Conservation (phyloP, 2,797 vertebrate genomes). For the Xenentodon cancila region DNA sequence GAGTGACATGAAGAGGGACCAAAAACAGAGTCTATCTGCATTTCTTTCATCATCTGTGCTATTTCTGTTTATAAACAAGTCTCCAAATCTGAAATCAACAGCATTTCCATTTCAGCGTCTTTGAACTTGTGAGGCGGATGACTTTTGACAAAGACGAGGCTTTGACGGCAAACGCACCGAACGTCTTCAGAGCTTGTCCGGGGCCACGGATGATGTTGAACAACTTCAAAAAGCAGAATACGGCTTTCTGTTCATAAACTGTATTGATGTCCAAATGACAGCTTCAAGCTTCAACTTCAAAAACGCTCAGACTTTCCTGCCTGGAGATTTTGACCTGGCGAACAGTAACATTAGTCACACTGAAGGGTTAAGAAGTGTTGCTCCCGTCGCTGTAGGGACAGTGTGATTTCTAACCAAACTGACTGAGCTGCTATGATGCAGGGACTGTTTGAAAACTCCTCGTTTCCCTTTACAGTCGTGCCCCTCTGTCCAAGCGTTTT, state of each 20-base stretch:
- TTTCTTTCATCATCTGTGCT: conserved; percentile 20
- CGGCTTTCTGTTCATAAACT: not conserved
- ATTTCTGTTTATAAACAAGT: conserved; percentile 25
- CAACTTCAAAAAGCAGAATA: conserved; percentile 11
- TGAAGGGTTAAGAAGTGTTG: too few species aligned
- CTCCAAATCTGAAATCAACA: conserved; percentile 28
- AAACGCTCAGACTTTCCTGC: not conserved
- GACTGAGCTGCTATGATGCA: too few species aligned
- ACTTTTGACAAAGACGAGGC: conserved; percentile 10
- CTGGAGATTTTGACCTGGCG: too few species aligned
- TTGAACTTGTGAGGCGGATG: conserved; percentile 19
- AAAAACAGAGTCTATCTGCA: not conserved
- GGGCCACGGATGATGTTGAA: conserved; percentile 4
- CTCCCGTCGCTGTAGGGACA: too few species aligned
- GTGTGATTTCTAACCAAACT: too few species aligned
- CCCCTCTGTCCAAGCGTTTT: too few species aligned
- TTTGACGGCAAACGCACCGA: conserved; percentile 11
- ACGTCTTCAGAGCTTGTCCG: conserved; percentile 10
- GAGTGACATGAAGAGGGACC: too few species aligned
- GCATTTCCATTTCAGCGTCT: not conserved
- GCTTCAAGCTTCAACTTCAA: conserved; percentile 16
- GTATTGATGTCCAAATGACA: conserved; percentile 1
- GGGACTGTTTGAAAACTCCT: too few species aligned
- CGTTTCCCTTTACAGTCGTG: too few species aligned
- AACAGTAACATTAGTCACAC: too few species aligned